A percentile compares a stretch with the other conserved stretches of the same genome.
Conservation (phyloP, 2,888 invertebrate genomes). For the Andrena minutula region DNA sequence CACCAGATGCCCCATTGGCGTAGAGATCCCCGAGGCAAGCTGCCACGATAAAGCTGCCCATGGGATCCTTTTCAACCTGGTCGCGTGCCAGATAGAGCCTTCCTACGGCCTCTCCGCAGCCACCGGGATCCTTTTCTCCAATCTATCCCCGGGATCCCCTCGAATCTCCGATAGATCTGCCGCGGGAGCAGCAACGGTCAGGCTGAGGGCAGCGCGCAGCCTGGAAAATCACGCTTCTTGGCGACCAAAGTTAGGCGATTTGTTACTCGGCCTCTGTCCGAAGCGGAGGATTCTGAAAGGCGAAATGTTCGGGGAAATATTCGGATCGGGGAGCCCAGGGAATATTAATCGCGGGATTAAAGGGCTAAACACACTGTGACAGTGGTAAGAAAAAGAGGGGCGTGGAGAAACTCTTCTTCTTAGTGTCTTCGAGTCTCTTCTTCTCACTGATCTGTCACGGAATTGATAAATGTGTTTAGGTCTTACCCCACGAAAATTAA, state of each 20-base stretch:
- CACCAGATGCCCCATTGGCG: slow-evolving; percentile 84
- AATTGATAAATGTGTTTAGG: too few species aligned
- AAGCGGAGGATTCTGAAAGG: too few species aligned
- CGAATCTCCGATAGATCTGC: slow-evolving; percentile 18
- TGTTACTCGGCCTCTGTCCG: background rate
- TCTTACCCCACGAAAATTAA: too few species aligned
- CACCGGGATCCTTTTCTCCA: background rate
- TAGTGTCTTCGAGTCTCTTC: too few species aligned
- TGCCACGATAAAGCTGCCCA: slow-evolving; percentile 62
- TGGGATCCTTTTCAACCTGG: slow-evolving; percentile 65
- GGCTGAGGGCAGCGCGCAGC: slow-evolving; percentile 3
- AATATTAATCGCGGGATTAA: too few species aligned
- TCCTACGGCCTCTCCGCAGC: slow-evolving; percentile 14
- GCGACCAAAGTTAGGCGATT: background rate
- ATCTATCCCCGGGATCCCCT: slow-evolving; percentile 17
- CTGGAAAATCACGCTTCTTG: slow-evolving; percentile 8
- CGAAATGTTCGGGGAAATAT: background rate
- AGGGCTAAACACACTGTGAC: background rate
- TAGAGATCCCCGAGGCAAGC: slow-evolving; percentile 73
- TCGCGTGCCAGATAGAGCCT: slow-evolving; percentile 75
- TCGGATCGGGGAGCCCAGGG: too few species aligned
- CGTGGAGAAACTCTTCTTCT: too few species aligned
- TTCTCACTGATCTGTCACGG: too few species aligned
- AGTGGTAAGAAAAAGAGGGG: too few species aligned
- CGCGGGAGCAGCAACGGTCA: background rate